These are phyloP conservation scores for Noctua janthe DNA, from an alignment of 2,888 invertebrate genomes.

Conservation along the genomic window DNA sequence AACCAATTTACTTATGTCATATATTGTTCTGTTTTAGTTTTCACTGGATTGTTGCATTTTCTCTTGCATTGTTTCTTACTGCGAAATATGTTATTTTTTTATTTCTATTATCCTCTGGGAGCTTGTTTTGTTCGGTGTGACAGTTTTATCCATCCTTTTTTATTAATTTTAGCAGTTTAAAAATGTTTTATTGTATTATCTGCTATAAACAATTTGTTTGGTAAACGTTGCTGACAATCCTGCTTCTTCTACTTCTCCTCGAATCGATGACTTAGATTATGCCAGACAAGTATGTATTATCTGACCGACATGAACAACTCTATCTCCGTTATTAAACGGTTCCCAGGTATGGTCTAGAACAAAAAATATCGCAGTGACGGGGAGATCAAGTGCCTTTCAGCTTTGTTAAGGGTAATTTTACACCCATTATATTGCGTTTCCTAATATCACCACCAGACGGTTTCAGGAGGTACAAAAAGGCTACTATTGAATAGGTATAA, in stretches of 20 bases:
- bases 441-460: too few species aligned
- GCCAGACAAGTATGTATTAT: too few species aligned
- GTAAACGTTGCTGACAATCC: background rate
- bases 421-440: too few species aligned
- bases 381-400: too few species aligned
- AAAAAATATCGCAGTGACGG: too few species aligned
- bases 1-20: conserved; percentile 4
- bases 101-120: too few species aligned
- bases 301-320: too few species aligned
- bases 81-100: background rate
- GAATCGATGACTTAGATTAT: background rate
- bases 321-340: too few species aligned
- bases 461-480: too few species aligned
- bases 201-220: background rate
- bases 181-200: background rate
- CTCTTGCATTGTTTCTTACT: background rate
- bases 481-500: background rate
- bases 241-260: background rate
- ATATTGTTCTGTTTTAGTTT: conserved; percentile 28
- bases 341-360: too few species aligned
- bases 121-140: background rate
- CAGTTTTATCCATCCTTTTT: background rate
- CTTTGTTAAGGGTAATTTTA: too few species aligned
- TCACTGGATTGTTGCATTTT: background rate
- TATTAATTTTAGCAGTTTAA: background rate